phyloP scores from a whole-genome alignment of 2,797 vertebrate genomes.

The Orestias chungarensis region DNA sequence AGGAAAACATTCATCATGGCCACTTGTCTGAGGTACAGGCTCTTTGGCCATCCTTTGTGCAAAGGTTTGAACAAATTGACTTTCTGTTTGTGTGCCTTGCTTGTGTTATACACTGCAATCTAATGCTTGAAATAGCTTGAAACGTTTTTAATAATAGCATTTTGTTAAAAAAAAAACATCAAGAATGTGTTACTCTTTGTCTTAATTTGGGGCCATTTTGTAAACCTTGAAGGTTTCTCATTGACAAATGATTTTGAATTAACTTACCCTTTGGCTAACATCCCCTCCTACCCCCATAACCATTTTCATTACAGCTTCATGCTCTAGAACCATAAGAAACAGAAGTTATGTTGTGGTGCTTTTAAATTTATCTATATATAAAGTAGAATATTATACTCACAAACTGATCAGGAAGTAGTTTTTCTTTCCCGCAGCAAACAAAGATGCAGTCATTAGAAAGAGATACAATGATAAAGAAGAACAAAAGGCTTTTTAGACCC shows the following conservation, averaged over 20 bases:
- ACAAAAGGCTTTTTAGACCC: constrained; percentile 65
- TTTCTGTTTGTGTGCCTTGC: constrained; percentile 65
- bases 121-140: constrained; percentile 38
- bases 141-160: constrained; percentile 33
- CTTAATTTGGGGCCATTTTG: constrained; percentile 21
- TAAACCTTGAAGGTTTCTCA: constrained; percentile 25
- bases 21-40: constrained; percentile 61
- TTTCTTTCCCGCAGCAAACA: constrained; percentile 48
- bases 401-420: constrained; percentile 45
- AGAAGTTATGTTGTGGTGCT: neutral
- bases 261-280: neutral
- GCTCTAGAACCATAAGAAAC: neutral
- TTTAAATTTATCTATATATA: neutral
- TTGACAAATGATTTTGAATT: constrained; percentile 16
- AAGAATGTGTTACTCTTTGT: constrained; percentile 18
- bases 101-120: constrained; percentile 60
- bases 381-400: constrained; percentile 26
- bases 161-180: constrained; percentile 25
- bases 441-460: constrained; percentile 39
- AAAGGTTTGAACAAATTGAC: constrained; percentile 71
- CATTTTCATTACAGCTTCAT: neutral
- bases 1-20: constrained; percentile 69
- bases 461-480: constrained; percentile 33
- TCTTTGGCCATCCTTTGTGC: constrained; percentile 67
- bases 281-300: neutral